Percentiles rank a stretch among this genome's conserved stretches.
Conservation (phyloP, 2,797 vertebrate genomes). For the Xenentodon cancila region DNA sequence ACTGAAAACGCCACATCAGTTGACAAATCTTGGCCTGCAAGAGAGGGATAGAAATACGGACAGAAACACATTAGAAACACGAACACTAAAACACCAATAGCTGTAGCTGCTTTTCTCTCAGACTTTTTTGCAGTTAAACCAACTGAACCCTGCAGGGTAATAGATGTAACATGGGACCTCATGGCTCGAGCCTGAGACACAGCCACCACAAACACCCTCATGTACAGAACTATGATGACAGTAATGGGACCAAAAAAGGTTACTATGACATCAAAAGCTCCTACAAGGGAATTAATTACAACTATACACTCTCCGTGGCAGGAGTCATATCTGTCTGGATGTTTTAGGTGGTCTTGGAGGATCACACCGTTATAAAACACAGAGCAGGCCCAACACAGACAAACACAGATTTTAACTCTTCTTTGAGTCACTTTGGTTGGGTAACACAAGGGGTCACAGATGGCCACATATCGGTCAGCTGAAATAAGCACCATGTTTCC, state of each 20-base stretch:
- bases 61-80: conserved; percentile 53
- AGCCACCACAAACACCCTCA: conserved; percentile 4
- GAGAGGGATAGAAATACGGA: conserved; percentile 55
- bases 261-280: too few species aligned
- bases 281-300: too few species aligned
- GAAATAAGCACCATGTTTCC: too few species aligned
- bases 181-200: conserved; percentile 40
- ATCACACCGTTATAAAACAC: too few species aligned
- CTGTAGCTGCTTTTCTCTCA: conserved; percentile 14
- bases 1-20: too few species aligned
- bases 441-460: too few species aligned
- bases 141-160: too few species aligned
- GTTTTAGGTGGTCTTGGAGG: too few species aligned
- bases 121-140: background rate
- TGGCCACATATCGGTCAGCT: too few species aligned
- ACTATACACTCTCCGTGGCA: conserved; percentile 58
- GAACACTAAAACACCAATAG: conserved; percentile 43
- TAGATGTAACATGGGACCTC: conserved; percentile 23
- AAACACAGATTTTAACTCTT: conserved; percentile 33
- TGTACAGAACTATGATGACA: conserved; percentile 42
- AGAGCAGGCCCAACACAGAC: conserved; percentile 52
- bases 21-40: too few species aligned
- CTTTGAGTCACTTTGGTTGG: conserved; percentile 2
- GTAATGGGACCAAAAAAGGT: too few species aligned
- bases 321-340: conserved; percentile 23